Percentiles rank a stretch among this genome's conserved stretches.
Evolutionary conservation across 2,113 vertebrate species (phyloP).

Genomic region (Verasper variegatus): DNA sequence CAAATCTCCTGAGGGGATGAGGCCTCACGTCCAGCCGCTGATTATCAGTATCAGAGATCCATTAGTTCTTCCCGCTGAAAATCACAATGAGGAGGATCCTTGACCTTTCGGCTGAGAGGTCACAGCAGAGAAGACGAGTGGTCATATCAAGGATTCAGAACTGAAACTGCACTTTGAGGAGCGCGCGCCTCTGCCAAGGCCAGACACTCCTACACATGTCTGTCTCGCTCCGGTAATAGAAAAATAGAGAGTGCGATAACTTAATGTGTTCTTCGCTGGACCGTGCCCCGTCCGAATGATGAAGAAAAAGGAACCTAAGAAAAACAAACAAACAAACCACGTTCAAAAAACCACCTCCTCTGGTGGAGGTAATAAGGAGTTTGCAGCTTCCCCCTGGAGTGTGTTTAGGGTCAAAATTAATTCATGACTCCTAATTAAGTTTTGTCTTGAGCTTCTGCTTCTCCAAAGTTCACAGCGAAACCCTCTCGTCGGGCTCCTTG

Average conservation of each 20-base stretch:
- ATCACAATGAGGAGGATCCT: background rate
- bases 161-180: background rate
- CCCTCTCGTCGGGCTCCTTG: slow-evolving; percentile 27
- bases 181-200: background rate
- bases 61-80: background rate
- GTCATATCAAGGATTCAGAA: background rate
- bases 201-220: background rate
- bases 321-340: background rate
- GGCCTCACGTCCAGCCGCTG: background rate
- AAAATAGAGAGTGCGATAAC: no score
- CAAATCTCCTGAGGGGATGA: slow-evolving; percentile 27
- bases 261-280: background rate
- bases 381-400: background rate
- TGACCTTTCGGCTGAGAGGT: background rate
- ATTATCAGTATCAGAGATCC: slow-evolving; percentile 39
- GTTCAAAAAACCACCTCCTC: background rate
- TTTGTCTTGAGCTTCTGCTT: slow-evolving; percentile 35
- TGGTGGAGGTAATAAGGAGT: background rate
- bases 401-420: slow-evolving; percentile 17
- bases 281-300: background rate
- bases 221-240: background rate
- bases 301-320: background rate
- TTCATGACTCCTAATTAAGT: slow-evolving; percentile 21
- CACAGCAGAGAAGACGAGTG: background rate
- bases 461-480: slow-evolving; percentile 42